Evolutionary conservation across 2,113 vertebrate species (phyloP).

Genomic region (Marmota monax): DNA sequence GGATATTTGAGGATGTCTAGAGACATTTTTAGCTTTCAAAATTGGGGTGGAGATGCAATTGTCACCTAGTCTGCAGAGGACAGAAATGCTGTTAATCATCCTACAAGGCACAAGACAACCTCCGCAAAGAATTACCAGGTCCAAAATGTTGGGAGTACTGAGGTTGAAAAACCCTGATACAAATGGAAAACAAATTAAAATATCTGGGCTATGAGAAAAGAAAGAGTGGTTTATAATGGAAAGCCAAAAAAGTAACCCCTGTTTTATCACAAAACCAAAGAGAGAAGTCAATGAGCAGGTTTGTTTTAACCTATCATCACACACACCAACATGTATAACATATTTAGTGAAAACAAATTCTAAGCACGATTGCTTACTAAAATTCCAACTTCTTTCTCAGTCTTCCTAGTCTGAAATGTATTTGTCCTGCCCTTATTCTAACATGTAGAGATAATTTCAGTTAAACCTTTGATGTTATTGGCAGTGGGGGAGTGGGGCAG

Average conservation of each 20-base stretch:
- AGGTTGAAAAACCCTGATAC: background rate
- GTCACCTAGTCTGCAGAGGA: background rate
- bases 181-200: background rate
- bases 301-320: slow-evolving; percentile 7
- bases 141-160: background rate
- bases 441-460: background rate
- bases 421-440: background rate
- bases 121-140: background rate
- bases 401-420: background rate
- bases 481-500: no score
- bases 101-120: background rate
- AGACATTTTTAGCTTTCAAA: background rate
- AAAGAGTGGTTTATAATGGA: background rate
- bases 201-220: background rate
- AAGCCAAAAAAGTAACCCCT: background rate
- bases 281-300: background rate
- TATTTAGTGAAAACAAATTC: slow-evolving; percentile 6
- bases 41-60: no score
- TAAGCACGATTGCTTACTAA: background rate
- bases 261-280: background rate
- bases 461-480: slow-evolving; percentile 1
- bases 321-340: background rate
- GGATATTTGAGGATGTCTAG: background rate
- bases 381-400: background rate
- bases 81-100: background rate